Evolutionary conservation across 2,797 vertebrate species (phyloP), one percentile per base, ranked within the genome.

Genomic region (Megaceryle alcyon): DNA sequence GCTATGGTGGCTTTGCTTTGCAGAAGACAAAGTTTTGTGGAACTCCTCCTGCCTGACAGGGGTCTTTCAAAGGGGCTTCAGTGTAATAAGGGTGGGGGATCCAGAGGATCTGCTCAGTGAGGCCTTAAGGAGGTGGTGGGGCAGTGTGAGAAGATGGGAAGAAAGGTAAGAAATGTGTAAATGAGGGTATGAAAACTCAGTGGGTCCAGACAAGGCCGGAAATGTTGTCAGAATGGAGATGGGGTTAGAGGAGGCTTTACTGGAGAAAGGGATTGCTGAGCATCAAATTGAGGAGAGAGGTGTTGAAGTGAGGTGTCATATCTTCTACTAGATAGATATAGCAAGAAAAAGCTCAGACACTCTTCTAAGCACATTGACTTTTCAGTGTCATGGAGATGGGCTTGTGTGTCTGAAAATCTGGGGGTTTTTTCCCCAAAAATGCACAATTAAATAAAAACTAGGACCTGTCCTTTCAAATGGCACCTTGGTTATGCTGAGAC

Each of bases 361-460:
- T 1, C 11, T 86, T 92, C 20, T 19, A 56, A 59, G 43, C 9
- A 44, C 20, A 4, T 20, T 54, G 59, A 56, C n/a, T 88, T 85
- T 86, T 60, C 54, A 53, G 33, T 28, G 35, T 14, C 5, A 10
- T 6, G 25, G 41, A 49, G n/a, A 20, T 57, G 12, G 33, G 9
- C 54, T 91, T 48, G 10, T 53, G 29, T 53, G 14, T 23, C 76
- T 86, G 44, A 92, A 80, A 88, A 88, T 81, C 18, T 77, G 4
- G 21, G 3, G 0, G 14, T 66, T 53, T 18, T 3, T 9, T 3
- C 1, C 6, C 3, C 20, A 20, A 21, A 46, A 14, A 64, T 53
- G 41, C 15, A 25, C 2, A 21, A 33, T 77, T 64, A 65, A 51
- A 29, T 53, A 78, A 78, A 83, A 76, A 26, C 17, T 25, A 68